Conservation (phyloP, 2,113 vertebrate species). For the Phalacrocorax brasilianus region DNA sequence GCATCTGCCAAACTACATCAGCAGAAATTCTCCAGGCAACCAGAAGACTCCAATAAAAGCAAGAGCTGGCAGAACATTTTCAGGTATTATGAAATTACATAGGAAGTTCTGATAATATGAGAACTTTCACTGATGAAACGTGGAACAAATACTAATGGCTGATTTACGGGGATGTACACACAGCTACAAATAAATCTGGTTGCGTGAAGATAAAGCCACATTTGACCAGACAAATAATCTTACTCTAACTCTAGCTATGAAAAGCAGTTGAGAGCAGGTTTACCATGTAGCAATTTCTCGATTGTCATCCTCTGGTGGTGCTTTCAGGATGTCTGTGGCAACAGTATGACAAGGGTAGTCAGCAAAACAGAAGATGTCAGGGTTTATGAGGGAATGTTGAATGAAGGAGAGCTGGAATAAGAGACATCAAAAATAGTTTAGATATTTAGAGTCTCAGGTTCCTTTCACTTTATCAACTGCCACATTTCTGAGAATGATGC, state of each 20-base stretch:
- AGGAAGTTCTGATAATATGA: not conserved
- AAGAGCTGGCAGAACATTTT: not conserved
- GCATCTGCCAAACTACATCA: not conserved
- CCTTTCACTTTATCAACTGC: not conserved
- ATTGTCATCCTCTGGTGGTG: slow-evolving; percentile 99
- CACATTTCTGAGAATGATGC: not conserved
- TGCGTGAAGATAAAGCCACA: not conserved
- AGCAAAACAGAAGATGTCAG: slow-evolving; percentile 97
- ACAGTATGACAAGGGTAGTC: slow-evolving; percentile 96
- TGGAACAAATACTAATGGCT: not conserved
- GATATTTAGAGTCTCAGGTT: not conserved
- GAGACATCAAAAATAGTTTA: not conserved
- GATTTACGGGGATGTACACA: not conserved
- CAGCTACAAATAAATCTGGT: not conserved
- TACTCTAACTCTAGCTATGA: not conserved
- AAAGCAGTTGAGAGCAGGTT: not conserved
- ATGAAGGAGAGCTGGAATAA: slow-evolving; percentile 92
- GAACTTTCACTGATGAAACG: not conserved
- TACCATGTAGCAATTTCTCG: slow-evolving; percentile 98
- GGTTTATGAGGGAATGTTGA: slow-evolving; percentile 96
- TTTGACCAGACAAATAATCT: not conserved
- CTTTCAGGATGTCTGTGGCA: slow-evolving; percentile 97
- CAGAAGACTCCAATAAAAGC: not conserved
- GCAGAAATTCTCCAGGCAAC: not conserved
- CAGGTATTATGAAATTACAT: not conserved